Base-by-base conservation (phyloP, 2,797 vertebrate genomes). In the Epinephelus coioides region DNA sequence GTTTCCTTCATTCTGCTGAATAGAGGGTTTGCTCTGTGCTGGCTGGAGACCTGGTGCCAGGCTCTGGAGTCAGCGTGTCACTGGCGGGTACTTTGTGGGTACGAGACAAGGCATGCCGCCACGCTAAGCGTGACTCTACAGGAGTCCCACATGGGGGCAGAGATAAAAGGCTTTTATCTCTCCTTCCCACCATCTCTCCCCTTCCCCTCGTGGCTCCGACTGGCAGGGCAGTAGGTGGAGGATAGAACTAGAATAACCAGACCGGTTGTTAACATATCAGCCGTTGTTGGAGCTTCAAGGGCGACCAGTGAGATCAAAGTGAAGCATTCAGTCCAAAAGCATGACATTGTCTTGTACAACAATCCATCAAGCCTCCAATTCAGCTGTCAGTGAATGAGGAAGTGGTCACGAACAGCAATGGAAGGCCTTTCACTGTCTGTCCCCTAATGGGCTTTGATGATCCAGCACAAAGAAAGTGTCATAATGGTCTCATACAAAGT, bases 241-340 rank as follows among this genome's bases (percentile, higher is more conserved):
- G 87, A 88, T 62, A 83, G 88, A 90, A 63, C 76, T 70, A 73
- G 87, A 89, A 87, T 87, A 90, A 92, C 82, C 82, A 85, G 88
- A 89, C 74, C 66, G 83, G 91, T 92, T 92, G 93, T 93, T 93
- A 94, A 93, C 92, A 94, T 91, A 92, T 93, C 92, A 80, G 86
- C 76, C 74, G 81, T 86, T 89, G 88, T 91, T 80, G 82, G 74
- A 79, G 85, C 88, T 90, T 91, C 90, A 88, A 92, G 92, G 91
- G 86, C 84, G 83, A 92, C 90, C 72, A 76, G 49, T 6, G 74
- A 93, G 92, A 94, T 95, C 93, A 94, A 95, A 95, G 93, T 55
- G 13, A 85, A 67, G 86, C 88, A 88, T 92, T 92, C 86, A 90
- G 82, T 84, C 86, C 86, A 78, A 89, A 89, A 88, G 87, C 90